Conservation (phyloP, 2,888 invertebrate genomes). For the Ophraella communa region DNA sequence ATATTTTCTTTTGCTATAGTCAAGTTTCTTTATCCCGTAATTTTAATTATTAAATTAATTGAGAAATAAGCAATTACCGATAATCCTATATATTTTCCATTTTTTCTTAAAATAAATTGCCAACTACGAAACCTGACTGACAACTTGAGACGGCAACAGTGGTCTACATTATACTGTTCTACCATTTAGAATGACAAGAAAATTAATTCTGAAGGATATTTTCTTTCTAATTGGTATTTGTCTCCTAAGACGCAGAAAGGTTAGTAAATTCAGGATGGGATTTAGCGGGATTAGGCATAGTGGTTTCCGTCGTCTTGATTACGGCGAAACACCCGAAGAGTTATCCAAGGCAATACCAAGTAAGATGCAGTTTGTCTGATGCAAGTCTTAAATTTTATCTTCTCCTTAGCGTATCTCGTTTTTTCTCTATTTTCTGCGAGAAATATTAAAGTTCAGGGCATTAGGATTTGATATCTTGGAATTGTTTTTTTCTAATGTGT, state of each 20-base stretch:
- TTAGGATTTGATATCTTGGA: no score
- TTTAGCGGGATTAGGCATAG: slow-evolving; percentile 8
- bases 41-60: no score
- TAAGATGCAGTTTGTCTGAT: background rate
- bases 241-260: slow-evolving; percentile 8
- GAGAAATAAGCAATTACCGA: no score
- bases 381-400: background rate
- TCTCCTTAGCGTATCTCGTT: background rate
- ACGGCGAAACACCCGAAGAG: slow-evolving; percentile 5
- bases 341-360: slow-evolving; percentile 1
- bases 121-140: background rate
- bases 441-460: background rate
- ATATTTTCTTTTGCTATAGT: no score
- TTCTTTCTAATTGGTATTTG: background rate
- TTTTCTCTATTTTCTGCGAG: background rate
- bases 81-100: no score
- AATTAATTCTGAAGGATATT: background rate
- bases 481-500: no score
- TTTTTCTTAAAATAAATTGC: no score
- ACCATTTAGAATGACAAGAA: background rate
- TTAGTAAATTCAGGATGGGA: slow-evolving; percentile 13
- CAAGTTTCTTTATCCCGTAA: no score
- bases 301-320: slow-evolving; percentile 12
- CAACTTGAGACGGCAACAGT: background rate
- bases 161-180: background rate